A percentile compares a stretch with the other conserved stretches of the same genome.
These are phyloP conservation scores for Mormyrus iriodes DNA, from an alignment of 2,113 vertebrate genomes.

Conservation along the genomic window DNA sequence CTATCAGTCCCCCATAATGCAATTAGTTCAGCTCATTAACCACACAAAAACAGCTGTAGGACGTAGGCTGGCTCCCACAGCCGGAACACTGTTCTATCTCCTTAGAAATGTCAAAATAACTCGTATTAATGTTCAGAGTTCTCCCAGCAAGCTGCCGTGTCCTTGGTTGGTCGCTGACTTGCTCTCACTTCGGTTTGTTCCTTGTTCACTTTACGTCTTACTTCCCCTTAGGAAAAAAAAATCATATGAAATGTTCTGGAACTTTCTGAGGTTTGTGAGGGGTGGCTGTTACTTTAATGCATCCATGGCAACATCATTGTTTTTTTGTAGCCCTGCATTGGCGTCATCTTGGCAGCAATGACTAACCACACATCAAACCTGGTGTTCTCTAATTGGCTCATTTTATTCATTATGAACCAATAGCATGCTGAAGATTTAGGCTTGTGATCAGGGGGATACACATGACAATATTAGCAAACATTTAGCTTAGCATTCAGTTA, in stretches of 20 bases:
- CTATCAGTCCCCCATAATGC: not conserved
- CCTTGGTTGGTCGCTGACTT: not conserved
- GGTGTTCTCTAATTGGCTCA: not conserved
- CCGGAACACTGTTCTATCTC: not conserved
- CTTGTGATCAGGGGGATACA: not conserved
- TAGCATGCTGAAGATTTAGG: not conserved
- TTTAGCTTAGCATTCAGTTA: not conserved
- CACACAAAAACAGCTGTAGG: not conserved
- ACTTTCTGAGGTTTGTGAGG: not conserved
- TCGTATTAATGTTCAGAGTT: not conserved
- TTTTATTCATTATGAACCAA: not conserved
- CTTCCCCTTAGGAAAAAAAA: not conserved
- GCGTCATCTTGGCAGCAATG: not conserved
- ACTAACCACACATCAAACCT: not conserved
- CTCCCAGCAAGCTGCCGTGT: not conserved
- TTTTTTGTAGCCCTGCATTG: not conserved
- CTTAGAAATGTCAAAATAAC: not conserved
- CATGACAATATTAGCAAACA: not conserved
- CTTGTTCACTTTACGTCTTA: not conserved
- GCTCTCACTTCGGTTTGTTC: not conserved
- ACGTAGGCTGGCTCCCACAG: not conserved
- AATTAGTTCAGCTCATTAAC: not conserved
- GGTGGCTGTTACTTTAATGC: not conserved
- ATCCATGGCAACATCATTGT: not conserved
- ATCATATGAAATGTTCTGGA: not conserved